A percentile compares a stretch with the other conserved stretches of the same genome.
Conservation (phyloP, 2,113 vertebrate species). For the Leptodactylus fuscus region DNA sequence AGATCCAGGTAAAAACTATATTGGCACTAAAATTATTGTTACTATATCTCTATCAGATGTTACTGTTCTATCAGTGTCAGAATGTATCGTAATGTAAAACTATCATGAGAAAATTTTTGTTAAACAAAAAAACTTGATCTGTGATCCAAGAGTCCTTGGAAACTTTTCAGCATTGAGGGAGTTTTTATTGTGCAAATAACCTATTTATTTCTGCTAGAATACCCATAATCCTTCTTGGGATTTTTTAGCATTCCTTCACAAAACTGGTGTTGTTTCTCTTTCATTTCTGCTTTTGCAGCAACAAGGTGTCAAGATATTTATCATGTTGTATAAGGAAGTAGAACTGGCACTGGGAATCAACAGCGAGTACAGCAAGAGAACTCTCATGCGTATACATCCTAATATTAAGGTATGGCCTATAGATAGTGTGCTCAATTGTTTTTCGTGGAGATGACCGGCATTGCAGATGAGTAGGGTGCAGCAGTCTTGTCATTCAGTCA, state of each 20-base stretch:
- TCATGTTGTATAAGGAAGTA: constrained; percentile 97
- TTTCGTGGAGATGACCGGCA: too few species aligned
- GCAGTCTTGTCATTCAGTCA: too few species aligned
- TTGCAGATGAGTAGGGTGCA: too few species aligned
- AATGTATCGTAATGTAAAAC: too few species aligned
- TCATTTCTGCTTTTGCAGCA: constrained; percentile 74
- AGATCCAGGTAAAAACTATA: too few species aligned
- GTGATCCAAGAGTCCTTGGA: background rate
- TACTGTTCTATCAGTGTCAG: too few species aligned
- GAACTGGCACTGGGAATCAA: constrained; percentile 96
- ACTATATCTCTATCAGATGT: too few species aligned
- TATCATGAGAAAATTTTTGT: too few species aligned
- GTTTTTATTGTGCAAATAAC: background rate
- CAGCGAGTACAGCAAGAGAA: constrained; percentile 93
- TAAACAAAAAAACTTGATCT: too few species aligned
- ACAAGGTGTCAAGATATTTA: constrained; percentile 91
- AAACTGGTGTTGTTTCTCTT: background rate
- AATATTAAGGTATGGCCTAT: constrained; percentile 87
- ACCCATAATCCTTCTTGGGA: background rate
- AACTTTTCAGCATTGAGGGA: background rate
- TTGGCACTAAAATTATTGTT: too few species aligned
- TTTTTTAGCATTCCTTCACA: background rate
- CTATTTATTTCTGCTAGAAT: background rate
- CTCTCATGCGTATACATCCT: constrained; percentile 83
- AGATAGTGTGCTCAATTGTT: background rate